Base-by-base conservation (phyloP, 2,797 vertebrate genomes). In the Dendrocincla fuliginosa region DNA sequence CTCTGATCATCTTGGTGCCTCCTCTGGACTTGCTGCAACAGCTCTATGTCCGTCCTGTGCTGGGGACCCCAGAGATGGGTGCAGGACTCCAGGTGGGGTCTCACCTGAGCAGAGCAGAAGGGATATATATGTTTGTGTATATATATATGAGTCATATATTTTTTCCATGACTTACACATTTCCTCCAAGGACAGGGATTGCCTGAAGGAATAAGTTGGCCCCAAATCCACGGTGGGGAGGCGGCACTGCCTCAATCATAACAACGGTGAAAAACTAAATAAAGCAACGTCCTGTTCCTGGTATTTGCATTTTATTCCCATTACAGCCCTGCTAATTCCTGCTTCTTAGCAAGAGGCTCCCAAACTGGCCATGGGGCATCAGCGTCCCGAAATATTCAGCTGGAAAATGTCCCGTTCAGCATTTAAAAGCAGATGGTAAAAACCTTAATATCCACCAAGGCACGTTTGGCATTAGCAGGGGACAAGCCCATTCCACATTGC, bases 401-500 rank as follows among this genome's bases (percentile, higher is more conserved):
- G 44, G 49, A 35, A 75, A 44, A 37, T 2, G 13, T 55, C 53
- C 32, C 25, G 2, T 0, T 39, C 47, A 17, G 37, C 55, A 18
- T 32, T 63, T 53, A 73, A 63, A 81, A 74, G 27, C 25, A 41
- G 30, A 9, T 13, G 13, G 20, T 12, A n/a, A 52, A 46, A 65
- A 32, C 8, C 57, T 47, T 33, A 9, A 9, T 33, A 37, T 9
- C 41, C 42, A 39, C 2, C 10, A 6, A 39, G 32, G 28, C 41
- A 44, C 28, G 11, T 13, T 18, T n/a, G 46, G 52, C 64, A 6
- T 18, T 4, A 18, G 35, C 3, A 20, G 16, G 68, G 24, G 7
- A 3, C 30, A 6, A 5, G 23, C 14, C 35, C 2, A 7, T 10
- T 30, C 52, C 50, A 5, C 13, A 0, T 4, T 4, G 22, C 60